A percentile compares a stretch with the other conserved stretches of the same genome.
These are phyloP conservation scores for Acanthosepion esculentum DNA, from an alignment of 2,888 invertebrate genomes.

Conservation along the genomic window DNA sequence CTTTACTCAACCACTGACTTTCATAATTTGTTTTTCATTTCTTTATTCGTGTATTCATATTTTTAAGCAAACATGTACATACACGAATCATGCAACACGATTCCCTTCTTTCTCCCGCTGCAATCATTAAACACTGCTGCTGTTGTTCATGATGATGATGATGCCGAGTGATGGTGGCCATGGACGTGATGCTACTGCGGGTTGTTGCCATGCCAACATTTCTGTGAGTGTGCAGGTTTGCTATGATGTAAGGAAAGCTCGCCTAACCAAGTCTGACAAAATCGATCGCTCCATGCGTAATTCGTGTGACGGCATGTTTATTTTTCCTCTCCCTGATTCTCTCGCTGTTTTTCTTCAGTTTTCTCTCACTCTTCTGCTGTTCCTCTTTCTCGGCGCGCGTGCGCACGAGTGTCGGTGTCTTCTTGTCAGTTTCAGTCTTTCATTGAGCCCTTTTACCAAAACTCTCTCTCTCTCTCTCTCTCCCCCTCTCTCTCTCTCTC, in stretches of 20 bases:
- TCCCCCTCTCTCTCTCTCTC: too few relatives aligned
- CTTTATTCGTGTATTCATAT: neutral
- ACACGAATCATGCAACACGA: neutral
- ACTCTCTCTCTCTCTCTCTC: neutral
- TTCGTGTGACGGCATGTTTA: neutral
- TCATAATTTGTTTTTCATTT: neutral
- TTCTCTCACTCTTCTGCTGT: neutral
- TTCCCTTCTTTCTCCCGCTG: neutral
- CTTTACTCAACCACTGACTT: neutral
- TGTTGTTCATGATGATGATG: neutral
- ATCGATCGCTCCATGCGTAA: neutral
- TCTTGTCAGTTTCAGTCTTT: neutral
- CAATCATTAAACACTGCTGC: neutral
- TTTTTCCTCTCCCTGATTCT: neutral
- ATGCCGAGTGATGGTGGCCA: neutral
- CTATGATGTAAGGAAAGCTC: constrained; percentile 13
- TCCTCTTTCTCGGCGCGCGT: neutral
- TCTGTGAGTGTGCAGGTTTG: neutral
- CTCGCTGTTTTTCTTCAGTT: too few relatives aligned
- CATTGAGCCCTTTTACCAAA: neutral
- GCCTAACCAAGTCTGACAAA: neutral
- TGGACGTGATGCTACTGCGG: neutral
- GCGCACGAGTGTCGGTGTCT: neutral
- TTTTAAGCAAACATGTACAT: neutral
- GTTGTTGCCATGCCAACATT: neutral